These are phyloP conservation scores for Serranochromis macrocephalus DNA, from an alignment of 2,113 vertebrate genomes.

Conservation along the genomic window DNA sequence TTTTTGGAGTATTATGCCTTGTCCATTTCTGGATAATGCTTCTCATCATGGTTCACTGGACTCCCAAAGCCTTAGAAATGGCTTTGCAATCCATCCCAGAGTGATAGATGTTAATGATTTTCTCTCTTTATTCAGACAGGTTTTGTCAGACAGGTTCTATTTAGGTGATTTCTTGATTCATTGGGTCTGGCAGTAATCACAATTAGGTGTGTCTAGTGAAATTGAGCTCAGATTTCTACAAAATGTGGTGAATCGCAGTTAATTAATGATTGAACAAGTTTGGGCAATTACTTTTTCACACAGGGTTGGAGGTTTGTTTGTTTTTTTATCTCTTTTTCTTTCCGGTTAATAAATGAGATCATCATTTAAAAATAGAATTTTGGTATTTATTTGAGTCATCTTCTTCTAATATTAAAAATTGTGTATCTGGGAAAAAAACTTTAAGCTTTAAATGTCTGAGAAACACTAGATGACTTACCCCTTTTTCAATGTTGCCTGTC, in stretches of 20 bases:
- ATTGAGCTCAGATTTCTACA: background rate
- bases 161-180: background rate
- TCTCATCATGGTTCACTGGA: background rate
- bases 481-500: constrained; percentile 93
- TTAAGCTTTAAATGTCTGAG: background rate
- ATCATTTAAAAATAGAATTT: background rate
- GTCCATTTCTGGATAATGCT: background rate
- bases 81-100: background rate
- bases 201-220: background rate
- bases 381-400: background rate
- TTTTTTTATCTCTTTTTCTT: background rate
- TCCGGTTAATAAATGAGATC: background rate
- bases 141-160: background rate
- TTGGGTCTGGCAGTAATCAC: background rate
- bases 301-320: fast-evolving
- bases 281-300: background rate
- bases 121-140: background rate
- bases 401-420: background rate
- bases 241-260: background rate
- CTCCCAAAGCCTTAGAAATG: background rate
- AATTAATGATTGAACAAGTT: background rate
- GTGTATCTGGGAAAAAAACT: background rate
- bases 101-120: background rate
- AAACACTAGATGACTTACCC: constrained; percentile 75
- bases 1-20: background rate